A percentile compares a stretch with the other conserved stretches of the same genome.
Evolutionary conservation across 2,113 vertebrate species (phyloP).

Genomic region (Pollimyrus isidori): DNA sequence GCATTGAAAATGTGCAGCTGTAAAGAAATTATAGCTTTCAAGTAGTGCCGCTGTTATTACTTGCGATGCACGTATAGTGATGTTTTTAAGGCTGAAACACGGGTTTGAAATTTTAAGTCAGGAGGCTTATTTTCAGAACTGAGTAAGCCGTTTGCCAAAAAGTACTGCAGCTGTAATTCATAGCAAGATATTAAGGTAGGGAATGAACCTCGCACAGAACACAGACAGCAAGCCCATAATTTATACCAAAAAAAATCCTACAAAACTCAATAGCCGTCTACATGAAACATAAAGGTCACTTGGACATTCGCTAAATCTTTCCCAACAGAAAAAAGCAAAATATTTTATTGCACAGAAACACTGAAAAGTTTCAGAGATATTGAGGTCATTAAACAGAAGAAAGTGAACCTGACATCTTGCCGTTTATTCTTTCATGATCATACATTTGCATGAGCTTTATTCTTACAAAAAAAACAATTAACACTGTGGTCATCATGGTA

Average conservation of each 20-base stretch:
- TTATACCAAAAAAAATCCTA: not conserved
- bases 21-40: not conserved
- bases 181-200: not conserved
- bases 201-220: not conserved
- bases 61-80: not conserved
- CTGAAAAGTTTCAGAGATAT: not conserved
- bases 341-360: not conserved
- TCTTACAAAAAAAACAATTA: not conserved
- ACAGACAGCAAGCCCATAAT: not conserved
- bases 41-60: not conserved
- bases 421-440: not conserved
- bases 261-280: not conserved
- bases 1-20: not conserved
- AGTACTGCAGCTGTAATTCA: not conserved
- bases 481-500: not conserved
- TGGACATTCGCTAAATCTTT: not conserved
- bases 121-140: not conserved
- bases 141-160: not conserved
- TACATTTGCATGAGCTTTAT: not conserved
- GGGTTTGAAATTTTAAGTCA: not conserved
- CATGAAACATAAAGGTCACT: constrained; percentile 4
- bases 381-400: not conserved
- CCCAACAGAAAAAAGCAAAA: not conserved
- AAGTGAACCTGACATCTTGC: not conserved
- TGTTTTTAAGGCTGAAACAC: not conserved